These are phyloP conservation scores for Discoglossus pictus DNA, from an alignment of 2,797 vertebrate species.

Conservation along the genomic window DNA sequence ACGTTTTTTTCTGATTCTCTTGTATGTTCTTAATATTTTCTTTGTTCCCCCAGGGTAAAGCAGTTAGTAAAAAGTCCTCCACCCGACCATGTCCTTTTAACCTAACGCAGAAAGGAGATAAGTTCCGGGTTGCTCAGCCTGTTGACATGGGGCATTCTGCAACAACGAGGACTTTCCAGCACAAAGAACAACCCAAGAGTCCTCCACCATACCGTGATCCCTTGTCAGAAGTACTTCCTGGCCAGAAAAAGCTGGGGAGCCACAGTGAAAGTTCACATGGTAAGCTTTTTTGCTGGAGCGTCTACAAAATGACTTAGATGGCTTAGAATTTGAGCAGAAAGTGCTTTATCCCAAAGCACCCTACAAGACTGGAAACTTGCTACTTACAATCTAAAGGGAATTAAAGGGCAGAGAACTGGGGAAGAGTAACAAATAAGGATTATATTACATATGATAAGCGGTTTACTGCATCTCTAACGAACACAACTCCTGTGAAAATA, in stretches of 20 bases:
- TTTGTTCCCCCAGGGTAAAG: slow-evolving; percentile 40
- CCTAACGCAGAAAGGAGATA: slow-evolving; percentile 36
- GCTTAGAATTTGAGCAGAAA: background rate
- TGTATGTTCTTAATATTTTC: slow-evolving; percentile 8
- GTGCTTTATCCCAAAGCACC: no score
- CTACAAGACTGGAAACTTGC: no score
- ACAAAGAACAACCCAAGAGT: background rate
- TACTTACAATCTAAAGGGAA: no score
- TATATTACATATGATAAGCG: no score
- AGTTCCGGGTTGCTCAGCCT: background rate
- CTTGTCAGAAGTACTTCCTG: slow-evolving; percentile 8
- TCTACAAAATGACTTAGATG: background rate
- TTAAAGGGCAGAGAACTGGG: no score
- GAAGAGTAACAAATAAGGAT: no score
- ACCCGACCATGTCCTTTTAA: slow-evolving; percentile 35
- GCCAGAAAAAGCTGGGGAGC: slow-evolving; percentile 10
- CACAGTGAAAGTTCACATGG: background rate
- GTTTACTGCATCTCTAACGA: no score
- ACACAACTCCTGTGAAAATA: no score
- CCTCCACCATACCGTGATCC: slow-evolving; percentile 18
- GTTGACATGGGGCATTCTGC: background rate
- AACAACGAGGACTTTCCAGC: background rate
- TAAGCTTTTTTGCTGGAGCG: background rate
- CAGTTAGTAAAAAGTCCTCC: slow-evolving; percentile 38
- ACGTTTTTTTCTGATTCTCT: background rate